Percentiles rank a stretch among this genome's conserved stretches.
Evolutionary conservation across 2,113 vertebrate genomes (phyloP).

Genomic region (Forbesichthys agassizii): DNA sequence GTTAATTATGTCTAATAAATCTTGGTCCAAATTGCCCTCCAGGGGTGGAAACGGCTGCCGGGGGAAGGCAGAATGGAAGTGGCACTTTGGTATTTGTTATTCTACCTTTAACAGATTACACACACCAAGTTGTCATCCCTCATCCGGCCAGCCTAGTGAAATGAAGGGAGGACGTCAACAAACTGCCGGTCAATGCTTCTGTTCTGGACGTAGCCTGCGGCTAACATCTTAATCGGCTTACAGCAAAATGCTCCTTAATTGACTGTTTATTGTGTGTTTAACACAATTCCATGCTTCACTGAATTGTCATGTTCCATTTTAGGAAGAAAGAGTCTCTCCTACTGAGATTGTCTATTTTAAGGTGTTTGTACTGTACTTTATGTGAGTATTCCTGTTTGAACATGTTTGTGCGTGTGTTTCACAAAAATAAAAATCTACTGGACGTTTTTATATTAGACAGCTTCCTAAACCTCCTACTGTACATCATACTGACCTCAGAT

Average conservation of each 20-base stretch:
- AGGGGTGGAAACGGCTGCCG: constrained; percentile 74
- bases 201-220: constrained; percentile 71
- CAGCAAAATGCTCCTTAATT: constrained; percentile 74
- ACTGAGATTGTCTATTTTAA: constrained; percentile 19
- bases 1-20: constrained; percentile 83
- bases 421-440: too few relatives aligned
- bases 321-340: constrained; percentile 40
- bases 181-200: constrained; percentile 64
- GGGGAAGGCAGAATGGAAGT: constrained; percentile 72
- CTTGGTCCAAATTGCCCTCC: constrained; percentile 76
- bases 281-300: constrained; percentile 68
- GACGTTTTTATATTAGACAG: too few relatives aligned
- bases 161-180: constrained; percentile 67
- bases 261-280: constrained; percentile 70
- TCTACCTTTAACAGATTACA: constrained; percentile 77
- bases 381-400: constrained; percentile 10
- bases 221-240: constrained; percentile 71
- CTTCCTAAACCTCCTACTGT: constrained; percentile 4
- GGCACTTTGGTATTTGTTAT: constrained; percentile 81
- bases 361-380: neutral
- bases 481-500: constrained; percentile 36
- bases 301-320: constrained; percentile 60
- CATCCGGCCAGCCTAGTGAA: constrained; percentile 65
- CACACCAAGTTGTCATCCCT: constrained; percentile 69
- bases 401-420: constrained; percentile 5